These are phyloP conservation scores for Cisticola juncidis DNA, from an alignment of 2,113 vertebrate genomes.

Conservation along the genomic window DNA sequence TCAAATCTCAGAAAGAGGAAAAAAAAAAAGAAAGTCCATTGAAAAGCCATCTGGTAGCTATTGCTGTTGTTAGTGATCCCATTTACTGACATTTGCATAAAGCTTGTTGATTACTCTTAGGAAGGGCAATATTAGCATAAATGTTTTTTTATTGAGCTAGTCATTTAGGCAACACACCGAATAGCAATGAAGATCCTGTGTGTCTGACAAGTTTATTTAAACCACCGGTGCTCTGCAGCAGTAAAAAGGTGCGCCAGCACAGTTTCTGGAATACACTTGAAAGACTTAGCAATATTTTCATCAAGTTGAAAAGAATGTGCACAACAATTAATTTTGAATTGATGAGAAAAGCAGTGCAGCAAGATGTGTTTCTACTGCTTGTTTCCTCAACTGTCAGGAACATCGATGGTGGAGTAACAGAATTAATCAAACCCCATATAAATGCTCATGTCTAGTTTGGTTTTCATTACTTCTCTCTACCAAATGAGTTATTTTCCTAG, in stretches of 20 bases:
- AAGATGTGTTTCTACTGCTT: background rate
- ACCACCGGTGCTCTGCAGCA: background rate
- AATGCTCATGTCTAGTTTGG: background rate
- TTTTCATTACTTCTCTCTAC: background rate
- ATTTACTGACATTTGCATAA: slow-evolving; percentile 52
- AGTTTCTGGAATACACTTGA: background rate
- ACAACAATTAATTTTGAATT: background rate
- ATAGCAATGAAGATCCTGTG: background rate
- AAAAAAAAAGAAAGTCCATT: slow-evolving; percentile 35
- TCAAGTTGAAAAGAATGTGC: background rate
- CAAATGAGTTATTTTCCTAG: background rate
- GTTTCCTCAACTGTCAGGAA: background rate
- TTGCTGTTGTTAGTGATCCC: slow-evolving; percentile 58
- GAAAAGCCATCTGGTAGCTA: slow-evolving; percentile 59
- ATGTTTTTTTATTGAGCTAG: slow-evolving; percentile 33
- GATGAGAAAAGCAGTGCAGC: background rate
- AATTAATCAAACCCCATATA: background rate
- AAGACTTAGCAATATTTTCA: background rate
- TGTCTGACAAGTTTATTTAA: slow-evolving; percentile 10
- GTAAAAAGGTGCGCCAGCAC: background rate
- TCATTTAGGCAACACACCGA: slow-evolving; percentile 1
- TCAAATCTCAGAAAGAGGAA: slow-evolving; percentile 18
- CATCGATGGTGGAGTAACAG: background rate
- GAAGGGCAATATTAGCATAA: slow-evolving; percentile 63
- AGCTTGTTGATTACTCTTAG: slow-evolving; percentile 55